phyloP scores from a whole-genome alignment of 2,797 vertebrate genomes.

The Miichthys miiuy region DNA sequence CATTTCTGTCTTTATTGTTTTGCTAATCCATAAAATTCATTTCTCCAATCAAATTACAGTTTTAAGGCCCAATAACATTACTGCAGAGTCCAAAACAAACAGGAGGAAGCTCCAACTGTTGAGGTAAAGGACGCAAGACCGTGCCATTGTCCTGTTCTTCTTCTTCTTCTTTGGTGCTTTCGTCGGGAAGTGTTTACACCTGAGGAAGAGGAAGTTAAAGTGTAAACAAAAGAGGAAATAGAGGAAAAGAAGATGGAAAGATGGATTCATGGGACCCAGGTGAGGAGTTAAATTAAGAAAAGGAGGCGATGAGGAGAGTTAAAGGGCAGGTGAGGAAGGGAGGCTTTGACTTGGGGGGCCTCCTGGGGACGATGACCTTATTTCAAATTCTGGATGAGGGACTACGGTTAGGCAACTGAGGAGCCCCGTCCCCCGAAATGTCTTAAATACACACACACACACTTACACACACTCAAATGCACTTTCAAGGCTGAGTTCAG shows the following conservation, averaged over 20 bases:
- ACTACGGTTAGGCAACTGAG: slow-evolving; percentile 74
- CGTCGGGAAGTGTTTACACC: slow-evolving; percentile 15
- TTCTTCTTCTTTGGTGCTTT: slow-evolving; percentile 25
- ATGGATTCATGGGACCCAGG: slow-evolving; percentile 48
- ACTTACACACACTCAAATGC: slow-evolving; percentile 44
- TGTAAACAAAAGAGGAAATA: slow-evolving; percentile 52
- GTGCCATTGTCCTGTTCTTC: slow-evolving; percentile 38
- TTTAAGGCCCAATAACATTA: slow-evolving; percentile 69
- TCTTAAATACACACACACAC: slow-evolving; percentile 43
- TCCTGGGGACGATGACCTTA: slow-evolving; percentile 89
- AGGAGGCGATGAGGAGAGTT: slow-evolving; percentile 71
- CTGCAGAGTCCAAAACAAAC: slow-evolving; percentile 34
- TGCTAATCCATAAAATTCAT: slow-evolving; percentile 79
- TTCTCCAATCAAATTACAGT: slow-evolving; percentile 79
- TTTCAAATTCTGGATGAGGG: slow-evolving; percentile 89
- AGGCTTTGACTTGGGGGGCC: slow-evolving; percentile 86
- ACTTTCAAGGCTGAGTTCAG: slow-evolving; percentile 73
- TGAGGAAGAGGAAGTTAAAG: slow-evolving; percentile 31
- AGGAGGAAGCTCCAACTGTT: slow-evolving; percentile 47
- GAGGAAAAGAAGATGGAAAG: slow-evolving; percentile 19
- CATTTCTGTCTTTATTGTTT: slow-evolving; percentile 78
- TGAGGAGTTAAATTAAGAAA: slow-evolving; percentile 78
- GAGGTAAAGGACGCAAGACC: slow-evolving; percentile 54
- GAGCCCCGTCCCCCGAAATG: slow-evolving; percentile 38
- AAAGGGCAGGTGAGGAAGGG: slow-evolving; percentile 86